Conservation (phyloP, 2,797 vertebrate species). For the Siniperca scherzeri region DNA sequence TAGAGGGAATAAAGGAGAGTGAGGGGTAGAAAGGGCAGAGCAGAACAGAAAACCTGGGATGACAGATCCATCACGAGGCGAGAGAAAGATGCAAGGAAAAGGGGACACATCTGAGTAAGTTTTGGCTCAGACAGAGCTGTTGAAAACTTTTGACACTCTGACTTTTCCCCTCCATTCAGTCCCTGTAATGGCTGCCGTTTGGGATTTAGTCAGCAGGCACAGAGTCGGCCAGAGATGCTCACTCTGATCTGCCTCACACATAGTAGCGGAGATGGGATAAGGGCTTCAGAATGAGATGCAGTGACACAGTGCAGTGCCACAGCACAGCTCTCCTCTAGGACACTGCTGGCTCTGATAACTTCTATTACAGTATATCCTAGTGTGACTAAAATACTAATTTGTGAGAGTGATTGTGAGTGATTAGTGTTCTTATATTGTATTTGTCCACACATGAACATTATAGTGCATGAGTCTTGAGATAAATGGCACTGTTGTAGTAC, state of each 20-base stretch:
- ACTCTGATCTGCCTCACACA: conserved; percentile 78
- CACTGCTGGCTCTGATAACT: conserved; percentile 45
- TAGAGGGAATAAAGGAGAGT: neutral
- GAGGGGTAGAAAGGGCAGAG: conserved; percentile 8
- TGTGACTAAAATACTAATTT: conserved; percentile 56
- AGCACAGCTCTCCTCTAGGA: conserved; percentile 40
- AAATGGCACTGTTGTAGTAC: neutral
- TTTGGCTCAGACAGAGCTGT: conserved; percentile 64
- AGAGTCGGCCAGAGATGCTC: conserved; percentile 71
- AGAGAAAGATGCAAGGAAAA: conserved; percentile 27
- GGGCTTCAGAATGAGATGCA: conserved; percentile 49
- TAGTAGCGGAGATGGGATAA: conserved; percentile 50
- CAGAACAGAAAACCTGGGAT: conserved; percentile 44
- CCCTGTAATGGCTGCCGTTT: conserved; percentile 80
- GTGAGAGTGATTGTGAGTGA: conserved; percentile 9
- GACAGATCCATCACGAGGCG: conserved; percentile 52
- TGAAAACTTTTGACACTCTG: conserved; percentile 76
- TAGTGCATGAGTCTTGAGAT: neutral
- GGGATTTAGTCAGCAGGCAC: conserved; percentile 78
- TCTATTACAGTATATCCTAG: conserved; percentile 31
- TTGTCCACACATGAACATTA: conserved; percentile 11
- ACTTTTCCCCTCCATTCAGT: conserved; percentile 78
- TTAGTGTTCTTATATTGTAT: conserved; percentile 30
- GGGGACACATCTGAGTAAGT: conserved; percentile 36
- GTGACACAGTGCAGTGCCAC: conserved; percentile 35